phyloP scores from a whole-genome alignment of 2,113 vertebrate genomes.

The Myocastor coypus region DNA sequence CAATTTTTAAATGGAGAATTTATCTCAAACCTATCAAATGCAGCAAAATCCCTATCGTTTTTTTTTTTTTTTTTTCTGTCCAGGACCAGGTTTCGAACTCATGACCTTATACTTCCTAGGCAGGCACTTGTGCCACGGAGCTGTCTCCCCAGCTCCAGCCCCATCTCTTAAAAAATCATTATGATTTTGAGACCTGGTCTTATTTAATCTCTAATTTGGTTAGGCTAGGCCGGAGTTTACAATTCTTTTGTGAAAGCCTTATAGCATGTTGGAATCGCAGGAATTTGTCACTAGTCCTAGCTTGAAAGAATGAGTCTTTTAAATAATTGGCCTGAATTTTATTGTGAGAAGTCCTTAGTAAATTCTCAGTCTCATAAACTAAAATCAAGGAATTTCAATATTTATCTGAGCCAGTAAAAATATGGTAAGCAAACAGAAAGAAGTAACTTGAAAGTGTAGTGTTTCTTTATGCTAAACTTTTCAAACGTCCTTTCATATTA shows the following conservation, averaged over 20 bases:
- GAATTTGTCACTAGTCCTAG: neutral
- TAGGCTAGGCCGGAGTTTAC: neutral
- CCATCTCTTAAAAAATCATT: neutral
- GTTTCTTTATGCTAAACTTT: slow-evolving; percentile 23
- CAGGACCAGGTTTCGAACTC: too few relatives aligned
- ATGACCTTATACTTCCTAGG: too few relatives aligned
- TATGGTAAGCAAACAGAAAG: neutral
- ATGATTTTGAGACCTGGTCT: neutral
- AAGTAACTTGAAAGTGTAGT: neutral
- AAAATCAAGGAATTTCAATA: neutral
- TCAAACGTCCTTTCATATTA: slow-evolving; percentile 48
- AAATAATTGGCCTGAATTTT: slow-evolving; percentile 74
- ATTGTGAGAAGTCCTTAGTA: slow-evolving; percentile 70
- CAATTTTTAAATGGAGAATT: neutral
- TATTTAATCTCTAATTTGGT: neutral
- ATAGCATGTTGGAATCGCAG: neutral
- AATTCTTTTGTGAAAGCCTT: neutral
- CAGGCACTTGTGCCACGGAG: too few relatives aligned
- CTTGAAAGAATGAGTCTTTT: slow-evolving; percentile 75
- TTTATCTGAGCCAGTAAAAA: neutral
- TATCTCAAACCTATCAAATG: neutral
- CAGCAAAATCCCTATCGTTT: neutral
- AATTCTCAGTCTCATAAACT: neutral
- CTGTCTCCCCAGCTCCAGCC: too few relatives aligned
- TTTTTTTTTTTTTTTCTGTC: neutral